phyloP scores from a whole-genome alignment of 2,888 invertebrate genomes.

The Tigriopus californicus region DNA sequence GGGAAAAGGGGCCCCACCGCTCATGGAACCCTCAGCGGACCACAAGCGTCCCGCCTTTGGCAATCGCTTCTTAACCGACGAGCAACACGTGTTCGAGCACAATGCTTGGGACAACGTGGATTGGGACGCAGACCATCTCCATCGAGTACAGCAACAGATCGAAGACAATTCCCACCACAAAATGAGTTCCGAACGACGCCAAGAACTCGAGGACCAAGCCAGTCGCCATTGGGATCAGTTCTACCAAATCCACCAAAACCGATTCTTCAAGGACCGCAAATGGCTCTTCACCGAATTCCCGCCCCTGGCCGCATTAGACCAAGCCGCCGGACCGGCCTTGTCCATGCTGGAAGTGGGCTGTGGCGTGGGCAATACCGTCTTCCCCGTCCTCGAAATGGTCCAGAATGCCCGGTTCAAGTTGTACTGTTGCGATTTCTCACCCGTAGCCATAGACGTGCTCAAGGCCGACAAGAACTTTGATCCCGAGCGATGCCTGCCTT shows the following conservation, averaged over 20 bases:
- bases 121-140: conserved; percentile 59
- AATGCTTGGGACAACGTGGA: conserved; percentile 78
- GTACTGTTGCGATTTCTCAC: conserved; percentile 2
- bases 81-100: conserved; percentile 67
- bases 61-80: conserved; percentile 53
- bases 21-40: no score
- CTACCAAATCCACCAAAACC: conserved; percentile 71
- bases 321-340: conserved; percentile 1
- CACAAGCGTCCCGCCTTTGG: conserved; percentile 61
- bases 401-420: conserved; percentile 33
- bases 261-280: conserved; percentile 49
- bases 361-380: conserved; percentile 90
- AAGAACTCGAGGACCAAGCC: conserved; percentile 52
- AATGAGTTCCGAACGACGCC: conserved; percentile 38
- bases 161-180: conserved; percentile 46
- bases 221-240: conserved; percentile 74
- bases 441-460: neutral
- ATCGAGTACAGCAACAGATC: conserved; percentile 49
- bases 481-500: conserved; percentile 49
- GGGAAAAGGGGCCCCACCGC: no score
- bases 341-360: conserved; percentile 73
- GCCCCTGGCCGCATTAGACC: conserved; percentile 40
- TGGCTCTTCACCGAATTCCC: conserved; percentile 97
- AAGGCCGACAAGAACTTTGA: neutral
- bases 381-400: conserved; percentile 71